These are phyloP conservation scores for Loxodonta africana DNA, from an alignment of 2,113 vertebrate genomes.

Conservation along the genomic window DNA sequence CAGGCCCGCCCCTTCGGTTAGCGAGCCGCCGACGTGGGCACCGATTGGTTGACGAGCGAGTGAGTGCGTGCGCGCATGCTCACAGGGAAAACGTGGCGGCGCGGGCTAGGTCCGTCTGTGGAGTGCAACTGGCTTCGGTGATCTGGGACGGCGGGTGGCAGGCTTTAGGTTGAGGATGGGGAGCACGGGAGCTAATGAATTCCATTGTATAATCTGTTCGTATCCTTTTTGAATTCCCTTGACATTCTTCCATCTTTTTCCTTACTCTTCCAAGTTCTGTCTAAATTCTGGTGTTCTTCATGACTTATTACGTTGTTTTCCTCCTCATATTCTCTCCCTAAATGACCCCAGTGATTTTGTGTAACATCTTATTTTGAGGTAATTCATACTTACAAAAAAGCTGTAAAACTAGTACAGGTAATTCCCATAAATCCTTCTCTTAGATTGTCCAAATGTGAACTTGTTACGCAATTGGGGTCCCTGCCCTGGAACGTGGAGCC, in stretches of 20 bases:
- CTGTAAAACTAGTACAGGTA: not conserved
- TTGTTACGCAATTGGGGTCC: too few relatives aligned
- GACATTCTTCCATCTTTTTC: not conserved
- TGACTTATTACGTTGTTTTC: not conserved
- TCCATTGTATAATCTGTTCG: not conserved
- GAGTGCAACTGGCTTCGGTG: accelerated
- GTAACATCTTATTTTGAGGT: constrained; percentile 15
- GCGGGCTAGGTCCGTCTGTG: accelerated
- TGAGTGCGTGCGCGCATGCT: not conserved
- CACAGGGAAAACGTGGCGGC: not conserved
- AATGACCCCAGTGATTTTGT: not conserved
- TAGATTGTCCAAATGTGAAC: not conserved
- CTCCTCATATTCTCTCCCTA: not conserved
- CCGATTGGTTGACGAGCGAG: constrained; percentile 42
- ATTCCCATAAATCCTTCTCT: not conserved
- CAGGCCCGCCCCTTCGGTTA: constrained; percentile 8
- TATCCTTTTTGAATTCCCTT: not conserved
- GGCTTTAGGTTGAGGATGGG: not conserved
- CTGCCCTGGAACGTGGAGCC: too few relatives aligned
- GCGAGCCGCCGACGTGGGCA: not conserved
- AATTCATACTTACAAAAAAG: not conserved
- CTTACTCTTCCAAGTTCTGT: not conserved
- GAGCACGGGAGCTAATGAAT: not conserved
- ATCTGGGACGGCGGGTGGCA: accelerated
- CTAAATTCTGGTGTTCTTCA: not conserved